Evolutionary conservation across 2,888 invertebrate species (phyloP), one percentile per base, ranked within the genome.

Genomic region (Hemaris fuciformis): DNA sequence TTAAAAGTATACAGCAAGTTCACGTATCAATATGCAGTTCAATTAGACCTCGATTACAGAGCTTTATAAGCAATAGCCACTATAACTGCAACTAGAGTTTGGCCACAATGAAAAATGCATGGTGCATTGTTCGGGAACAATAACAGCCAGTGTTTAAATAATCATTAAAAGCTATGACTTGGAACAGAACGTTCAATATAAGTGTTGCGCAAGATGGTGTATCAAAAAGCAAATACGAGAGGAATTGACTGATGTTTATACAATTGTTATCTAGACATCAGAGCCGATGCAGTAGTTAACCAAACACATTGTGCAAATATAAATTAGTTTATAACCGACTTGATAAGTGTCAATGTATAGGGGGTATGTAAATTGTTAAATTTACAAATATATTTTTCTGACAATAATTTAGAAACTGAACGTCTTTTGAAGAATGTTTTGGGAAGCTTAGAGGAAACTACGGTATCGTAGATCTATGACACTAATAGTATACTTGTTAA

Each of bases 281-380:
- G 64, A 68, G 71, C 71, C 69, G 67, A 71, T 76, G 74, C 79
- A 79, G 81, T 76, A 75, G 81, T 76, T 74, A 66, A 64, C 64
- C 69, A 76, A 77, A 82, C 74, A 81, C 57, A 58, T 63, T 71
- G 69, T 67, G 70, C 69, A 83, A 84, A 85, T 78, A 88, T 65
- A 74, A 70, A 72, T 79, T 80, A 76, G 69, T 72, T 78, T 70
- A 73, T 73, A 74, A 22, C 27, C 20, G 10, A 57, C 45, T 43
- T 53, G 42, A 31, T 59, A 59, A 59, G 27, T 25, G 22, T 34
- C 65, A n/a, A 60, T 41, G 15, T 38, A 60, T n/a, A 80, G 75
- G 62, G 27, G 77, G 81, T 69, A 75, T 48, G 62, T 7, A 57
- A 48, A 43, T 31, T 43, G 38, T 13, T 38, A n/a, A n/a, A n/a